Percentiles rank a stretch among this genome's conserved stretches.
phyloP scores from a whole-genome alignment of 2,113 vertebrate genomes.

The Brachyhypopomus gauderio region DNA sequence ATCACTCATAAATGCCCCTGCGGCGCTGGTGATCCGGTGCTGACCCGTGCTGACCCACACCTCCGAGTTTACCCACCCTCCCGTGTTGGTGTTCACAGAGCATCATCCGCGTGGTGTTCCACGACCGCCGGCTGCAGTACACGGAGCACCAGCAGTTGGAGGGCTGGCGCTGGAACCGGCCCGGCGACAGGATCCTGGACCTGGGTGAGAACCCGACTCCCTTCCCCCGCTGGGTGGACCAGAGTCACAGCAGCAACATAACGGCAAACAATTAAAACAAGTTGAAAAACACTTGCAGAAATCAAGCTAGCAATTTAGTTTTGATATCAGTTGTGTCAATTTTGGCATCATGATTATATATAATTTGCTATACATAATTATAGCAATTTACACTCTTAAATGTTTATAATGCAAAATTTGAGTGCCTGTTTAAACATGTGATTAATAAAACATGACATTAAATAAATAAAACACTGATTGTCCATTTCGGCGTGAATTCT shows the following conservation, averaged over 20 bases:
- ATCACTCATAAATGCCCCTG: not conserved
- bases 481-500: constrained; percentile 22
- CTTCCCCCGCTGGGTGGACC: too few relatives aligned
- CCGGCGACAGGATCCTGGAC: constrained; percentile 94
- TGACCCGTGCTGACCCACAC: not conserved
- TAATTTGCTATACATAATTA: not conserved
- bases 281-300: too few relatives aligned
- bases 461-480: not conserved
- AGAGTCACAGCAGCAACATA: not conserved
- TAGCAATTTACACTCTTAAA: not conserved
- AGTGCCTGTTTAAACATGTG: not conserved
- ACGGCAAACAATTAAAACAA: too few relatives aligned
- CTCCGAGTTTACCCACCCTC: not conserved
- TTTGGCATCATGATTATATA: too few relatives aligned
- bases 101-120: constrained; percentile 96
- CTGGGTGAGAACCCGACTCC: constrained; percentile 80
- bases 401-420: not conserved
- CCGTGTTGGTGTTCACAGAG: constrained; percentile 74
- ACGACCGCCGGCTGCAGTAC: constrained; percentile 93
- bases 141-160: constrained; percentile 97
- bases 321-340: too few relatives aligned
- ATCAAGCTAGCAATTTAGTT: too few relatives aligned
- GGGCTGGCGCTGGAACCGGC: constrained; percentile 96
- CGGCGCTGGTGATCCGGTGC: not conserved
- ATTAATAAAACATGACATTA: not conserved